A percentile compares a stretch with the other conserved stretches of the same genome.
phyloP scores from a whole-genome alignment of 2,888 invertebrate species.

The Chirona hameri region DNA sequence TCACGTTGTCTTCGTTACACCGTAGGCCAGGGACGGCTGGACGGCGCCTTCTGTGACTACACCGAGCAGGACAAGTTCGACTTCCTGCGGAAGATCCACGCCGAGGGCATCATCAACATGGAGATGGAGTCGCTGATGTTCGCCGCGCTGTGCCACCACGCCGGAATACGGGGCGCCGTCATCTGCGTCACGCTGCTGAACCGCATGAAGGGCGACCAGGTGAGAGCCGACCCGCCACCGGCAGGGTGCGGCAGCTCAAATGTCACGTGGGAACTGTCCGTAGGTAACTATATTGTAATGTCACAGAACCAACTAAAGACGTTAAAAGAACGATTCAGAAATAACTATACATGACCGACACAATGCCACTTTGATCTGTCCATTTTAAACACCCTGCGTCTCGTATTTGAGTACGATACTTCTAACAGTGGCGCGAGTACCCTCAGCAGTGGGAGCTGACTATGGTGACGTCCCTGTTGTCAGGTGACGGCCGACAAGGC shows the following conservation, averaged over 20 bases:
- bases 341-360: too few species aligned
- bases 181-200: slow-evolving; percentile 90
- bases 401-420: too few species aligned
- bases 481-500: slow-evolving; percentile 61
- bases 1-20: too few species aligned
- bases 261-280: too few species aligned
- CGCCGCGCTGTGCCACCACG: slow-evolving; percentile 87
- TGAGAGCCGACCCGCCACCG: slow-evolving; percentile 48
- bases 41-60: slow-evolving; percentile 96
- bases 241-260: too few species aligned
- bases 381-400: too few species aligned
- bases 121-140: slow-evolving; percentile 96
- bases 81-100: slow-evolving; percentile 65
- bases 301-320: too few species aligned
- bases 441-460: too few species aligned
- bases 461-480: background rate
- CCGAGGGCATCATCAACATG: slow-evolving; percentile 81
- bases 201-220: slow-evolving; percentile 90
- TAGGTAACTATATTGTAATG: too few species aligned
- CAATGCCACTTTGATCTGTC: too few species aligned
- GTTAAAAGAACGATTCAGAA: too few species aligned
- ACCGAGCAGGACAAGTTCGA: slow-evolving; percentile 83
- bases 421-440: too few species aligned
- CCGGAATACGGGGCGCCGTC: slow-evolving; percentile 88
- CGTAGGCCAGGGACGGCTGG: slow-evolving; percentile 84